Conservation (phyloP, 2,888 invertebrate species). For the Muschampia plurimacula region DNA sequence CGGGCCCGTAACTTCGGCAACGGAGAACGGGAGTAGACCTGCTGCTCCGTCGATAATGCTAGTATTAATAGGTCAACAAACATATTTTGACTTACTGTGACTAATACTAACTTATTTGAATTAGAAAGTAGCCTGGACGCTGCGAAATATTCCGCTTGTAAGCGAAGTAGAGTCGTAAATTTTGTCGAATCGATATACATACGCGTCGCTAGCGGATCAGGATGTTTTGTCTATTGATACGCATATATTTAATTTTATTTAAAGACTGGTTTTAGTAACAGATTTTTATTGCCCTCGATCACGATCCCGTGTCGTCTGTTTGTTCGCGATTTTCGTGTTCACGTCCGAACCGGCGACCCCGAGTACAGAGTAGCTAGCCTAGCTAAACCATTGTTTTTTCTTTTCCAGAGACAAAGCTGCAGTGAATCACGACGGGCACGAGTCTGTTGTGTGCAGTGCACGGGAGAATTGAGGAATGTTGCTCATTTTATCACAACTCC, state of each 20-base stretch:
- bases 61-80: slow-evolving; percentile 32
- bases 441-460: slow-evolving; percentile 7
- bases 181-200: not conserved
- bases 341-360: slow-evolving; percentile 19
- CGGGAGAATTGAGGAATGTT: slow-evolving; percentile 31
- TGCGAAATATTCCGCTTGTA: slow-evolving; percentile 16
- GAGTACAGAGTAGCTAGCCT: slow-evolving; percentile 11
- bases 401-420: slow-evolving; percentile 35
- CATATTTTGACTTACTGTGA: slow-evolving; percentile 32
- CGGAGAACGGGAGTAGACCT: too few species aligned
- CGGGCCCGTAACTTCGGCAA: too few species aligned
- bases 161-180: not conserved
- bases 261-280: not conserved
- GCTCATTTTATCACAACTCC: slow-evolving; percentile 36
- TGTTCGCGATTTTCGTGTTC: slow-evolving; percentile 24
- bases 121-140: slow-evolving; percentile 23
- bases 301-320: slow-evolving; percentile 7
- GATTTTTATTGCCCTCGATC: not conserved
- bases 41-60: too few species aligned
- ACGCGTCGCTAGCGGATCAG: slow-evolving; percentile 4
- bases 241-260: not conserved
- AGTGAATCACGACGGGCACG: slow-evolving; percentile 38
- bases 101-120: slow-evolving; percentile 38
- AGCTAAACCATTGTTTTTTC: slow-evolving; percentile 32
- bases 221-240: slow-evolving; percentile 4